Evolutionary conservation across 1,140 invertebrate species (phyloP).

Genomic region (Pissodes strobi): DNA sequence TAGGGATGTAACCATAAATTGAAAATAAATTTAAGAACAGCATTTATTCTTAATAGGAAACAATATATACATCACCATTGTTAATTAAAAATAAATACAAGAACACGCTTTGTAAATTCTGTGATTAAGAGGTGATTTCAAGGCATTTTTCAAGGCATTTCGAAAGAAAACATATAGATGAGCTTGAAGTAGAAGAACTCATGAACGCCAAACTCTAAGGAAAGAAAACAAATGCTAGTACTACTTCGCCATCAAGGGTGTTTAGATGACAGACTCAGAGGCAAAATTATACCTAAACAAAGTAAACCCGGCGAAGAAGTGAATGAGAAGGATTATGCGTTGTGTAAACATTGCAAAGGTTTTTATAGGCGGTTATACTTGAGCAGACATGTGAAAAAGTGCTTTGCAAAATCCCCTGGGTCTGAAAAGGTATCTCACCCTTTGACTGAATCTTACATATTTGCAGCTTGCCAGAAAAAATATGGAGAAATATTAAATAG

Average conservation of each 20-base stretch:
- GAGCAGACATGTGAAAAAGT: conserved; percentile 11
- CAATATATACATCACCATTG: conserved; percentile 4
- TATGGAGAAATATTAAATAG: conserved; percentile 11
- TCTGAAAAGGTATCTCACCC: background rate
- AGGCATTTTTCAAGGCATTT: conserved; percentile 30
- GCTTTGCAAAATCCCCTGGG: conserved; percentile 9
- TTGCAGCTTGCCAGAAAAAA: conserved; percentile 2
- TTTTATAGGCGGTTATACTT: conserved; percentile 1
- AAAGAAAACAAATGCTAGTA: conserved; percentile 17
- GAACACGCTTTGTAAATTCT: conserved; percentile 28
- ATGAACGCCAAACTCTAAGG: background rate
- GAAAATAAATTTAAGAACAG: too few relatives aligned
- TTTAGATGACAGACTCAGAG: conserved; percentile 6
- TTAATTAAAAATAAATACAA: conserved; percentile 19
- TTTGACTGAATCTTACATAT: conserved; percentile 7
- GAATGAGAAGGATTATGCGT: conserved; percentile 6
- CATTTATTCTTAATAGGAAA: background rate
- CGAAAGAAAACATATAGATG: conserved; percentile 18
- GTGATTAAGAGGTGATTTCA: conserved; percentile 12
- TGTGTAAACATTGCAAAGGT: conserved; percentile 22
- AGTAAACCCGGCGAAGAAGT: background rate
- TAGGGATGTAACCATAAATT: too few relatives aligned
- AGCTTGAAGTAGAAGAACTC: conserved; percentile 22
- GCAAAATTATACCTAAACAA: conserved; percentile 18
- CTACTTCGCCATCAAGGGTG: conserved; percentile 23